A percentile compares a stretch with the other conserved stretches of the same genome.
These are phyloP conservation scores for Mayetiola destructor DNA, from an alignment of 2,888 invertebrate genomes.

Conservation along the genomic window DNA sequence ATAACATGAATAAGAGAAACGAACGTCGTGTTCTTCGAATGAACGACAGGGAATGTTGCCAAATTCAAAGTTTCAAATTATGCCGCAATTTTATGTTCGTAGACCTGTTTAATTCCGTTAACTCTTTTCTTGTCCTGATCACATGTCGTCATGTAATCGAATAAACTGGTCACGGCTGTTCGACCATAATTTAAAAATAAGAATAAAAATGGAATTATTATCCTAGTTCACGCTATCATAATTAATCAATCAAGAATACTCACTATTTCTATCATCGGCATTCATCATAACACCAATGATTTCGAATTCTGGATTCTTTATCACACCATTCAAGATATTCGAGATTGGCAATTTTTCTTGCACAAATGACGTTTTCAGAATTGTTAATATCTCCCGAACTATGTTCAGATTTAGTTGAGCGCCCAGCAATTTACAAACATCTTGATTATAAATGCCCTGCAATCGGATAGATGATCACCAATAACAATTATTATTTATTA, in stretches of 20 bases:
- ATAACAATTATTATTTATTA: background rate
- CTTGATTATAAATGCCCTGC: slow-evolving; percentile 26
- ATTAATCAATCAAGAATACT: background rate
- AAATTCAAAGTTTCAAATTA: too few species aligned
- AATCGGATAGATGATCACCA: slow-evolving; percentile 13
- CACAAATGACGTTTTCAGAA: slow-evolving; percentile 19
- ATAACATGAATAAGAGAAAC: too few species aligned
- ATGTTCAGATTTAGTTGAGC: slow-evolving; percentile 32
- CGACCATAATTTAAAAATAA: too few species aligned
- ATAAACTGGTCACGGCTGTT: slow-evolving; percentile 1
- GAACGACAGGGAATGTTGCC: too few species aligned
- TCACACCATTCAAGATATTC: background rate
- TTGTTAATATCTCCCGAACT: slow-evolving; percentile 26
- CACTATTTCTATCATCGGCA: background rate
- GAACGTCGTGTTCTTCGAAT: too few species aligned
- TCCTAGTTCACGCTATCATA: background rate
- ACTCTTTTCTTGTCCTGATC: background rate
- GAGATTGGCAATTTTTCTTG: slow-evolving; percentile 4
- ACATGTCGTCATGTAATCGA: background rate
- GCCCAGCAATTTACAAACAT: slow-evolving; percentile 30
- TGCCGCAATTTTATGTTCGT: too few species aligned
- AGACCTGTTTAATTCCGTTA: background rate
- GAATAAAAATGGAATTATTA: background rate
- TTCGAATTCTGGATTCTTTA: background rate
- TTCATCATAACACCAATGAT: background rate